Base-by-base conservation (phyloP, 2,797 vertebrate genomes). In the Bucorvus abyssinicus region DNA sequence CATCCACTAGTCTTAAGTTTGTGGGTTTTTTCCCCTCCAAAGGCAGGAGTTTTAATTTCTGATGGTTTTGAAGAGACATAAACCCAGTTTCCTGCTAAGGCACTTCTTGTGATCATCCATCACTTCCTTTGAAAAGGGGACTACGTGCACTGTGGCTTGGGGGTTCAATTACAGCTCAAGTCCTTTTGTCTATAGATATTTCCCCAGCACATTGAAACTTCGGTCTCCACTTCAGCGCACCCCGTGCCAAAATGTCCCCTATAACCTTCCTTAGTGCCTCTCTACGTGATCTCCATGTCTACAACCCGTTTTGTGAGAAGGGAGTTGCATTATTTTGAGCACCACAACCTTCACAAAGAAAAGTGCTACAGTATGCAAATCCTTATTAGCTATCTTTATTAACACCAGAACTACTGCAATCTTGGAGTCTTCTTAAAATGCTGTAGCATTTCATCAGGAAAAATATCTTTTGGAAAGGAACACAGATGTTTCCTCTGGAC, bases 281-380 rank as follows among this genome's bases (percentile, higher is more conserved):
- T 50, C 10, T n/a, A 8, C 2, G 1, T 50, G 49, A 56, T 42
- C 50, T 69, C 36, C 38, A 12, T 0, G 0, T 49, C 40, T 44
- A 61, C 40, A 60, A 73, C 10, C 45, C 32, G 9, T 32, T 76
- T 65, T 68, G 21, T 64, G 63, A 71, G 65, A 69, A 59, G 30
- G 13, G 24, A 56, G 17, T 55, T 75, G 24, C 23, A 16, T 42
- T 65, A 24, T 38, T 81, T 44, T 1, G 23, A 70, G 44, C 14
- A 32, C 38, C 57, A 32, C 61, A 82, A 53, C 40, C n/a, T 84
- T 79, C 78, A 75, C 1, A 49, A 77, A 59, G 42, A 30, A 38
- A 87, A 67, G 56, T 50, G 56, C 47, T 55, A 3, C 45, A 10
- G 14, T 60, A 34, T 71, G 79, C 64, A 88, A 56, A 44, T 24